These are phyloP conservation scores for Synanceia verrucosa DNA, from an alignment of 2,797 vertebrate species.

Conservation along the genomic window DNA sequence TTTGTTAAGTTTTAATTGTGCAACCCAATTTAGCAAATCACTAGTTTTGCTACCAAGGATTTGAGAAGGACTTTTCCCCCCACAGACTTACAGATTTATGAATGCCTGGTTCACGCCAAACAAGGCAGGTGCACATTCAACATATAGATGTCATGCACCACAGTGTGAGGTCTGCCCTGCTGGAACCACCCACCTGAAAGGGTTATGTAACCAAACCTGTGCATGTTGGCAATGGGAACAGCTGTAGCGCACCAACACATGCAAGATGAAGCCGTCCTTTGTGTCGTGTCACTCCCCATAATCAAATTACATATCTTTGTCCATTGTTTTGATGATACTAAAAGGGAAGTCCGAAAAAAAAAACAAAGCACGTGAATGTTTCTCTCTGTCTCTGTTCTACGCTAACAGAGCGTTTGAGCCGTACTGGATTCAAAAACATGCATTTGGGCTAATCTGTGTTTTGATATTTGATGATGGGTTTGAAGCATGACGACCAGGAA, in stretches of 20 bases:
- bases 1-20: neutral
- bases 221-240: slow-evolving; percentile 34
- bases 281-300: slow-evolving; percentile 38
- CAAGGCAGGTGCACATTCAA: neutral
- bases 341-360: neutral
- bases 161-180: slow-evolving; percentile 1
- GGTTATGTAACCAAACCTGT: slow-evolving; percentile 37
- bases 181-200: slow-evolving; percentile 7
- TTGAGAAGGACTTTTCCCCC: neutral
- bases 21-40: neutral
- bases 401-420: neutral
- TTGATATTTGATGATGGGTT: neutral
- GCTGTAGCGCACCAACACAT: slow-evolving; percentile 20
- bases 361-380: slow-evolving; percentile 11
- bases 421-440: neutral
- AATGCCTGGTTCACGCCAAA: neutral
- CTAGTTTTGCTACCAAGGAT: neutral
- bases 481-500: neutral
- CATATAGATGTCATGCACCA: neutral
- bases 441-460: slow-evolving; percentile 8
- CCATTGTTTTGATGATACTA: slow-evolving; percentile 10
- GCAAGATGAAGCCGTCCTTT: slow-evolving; percentile 42
- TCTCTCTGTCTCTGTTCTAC: neutral
- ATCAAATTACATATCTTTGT: slow-evolving; percentile 38
- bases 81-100: neutral